These are phyloP conservation scores for Liasis olivaceus DNA, from an alignment of 2,797 vertebrate genomes.

Conservation along the genomic window DNA sequence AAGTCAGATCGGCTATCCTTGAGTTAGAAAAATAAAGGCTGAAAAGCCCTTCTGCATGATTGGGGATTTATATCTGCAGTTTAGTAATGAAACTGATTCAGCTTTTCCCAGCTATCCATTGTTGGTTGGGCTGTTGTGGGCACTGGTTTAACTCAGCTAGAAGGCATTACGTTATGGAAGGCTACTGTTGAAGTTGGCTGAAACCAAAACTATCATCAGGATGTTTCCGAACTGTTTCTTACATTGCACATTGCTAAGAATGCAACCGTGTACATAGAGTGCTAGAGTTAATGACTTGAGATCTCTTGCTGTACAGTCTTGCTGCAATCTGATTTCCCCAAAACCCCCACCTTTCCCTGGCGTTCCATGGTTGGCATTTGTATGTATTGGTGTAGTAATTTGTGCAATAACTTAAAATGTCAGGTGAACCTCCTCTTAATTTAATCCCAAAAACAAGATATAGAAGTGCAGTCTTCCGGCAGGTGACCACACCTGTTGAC, in stretches of 20 bases:
- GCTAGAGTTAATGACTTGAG: constrained; percentile 12
- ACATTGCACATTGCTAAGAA: background rate
- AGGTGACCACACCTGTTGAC: background rate
- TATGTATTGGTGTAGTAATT: constrained; percentile 64
- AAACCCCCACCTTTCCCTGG: background rate
- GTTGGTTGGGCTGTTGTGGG: background rate
- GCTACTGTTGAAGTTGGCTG: background rate
- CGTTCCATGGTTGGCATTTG: constrained; percentile 61
- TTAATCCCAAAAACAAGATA: constrained; percentile 39
- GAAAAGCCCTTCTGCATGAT: background rate
- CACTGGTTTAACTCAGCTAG: background rate
- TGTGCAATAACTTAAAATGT: constrained; percentile 67
- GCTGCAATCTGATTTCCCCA: background rate
- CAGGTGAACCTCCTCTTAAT: constrained; percentile 51
- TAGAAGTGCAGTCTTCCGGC: constrained; percentile 59
- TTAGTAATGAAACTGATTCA: background rate
- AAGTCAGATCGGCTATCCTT: background rate
- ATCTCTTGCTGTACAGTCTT: constrained; percentile 5
- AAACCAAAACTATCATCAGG: background rate
- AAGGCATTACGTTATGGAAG: background rate
- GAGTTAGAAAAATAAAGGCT: background rate
- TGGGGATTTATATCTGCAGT: background rate
- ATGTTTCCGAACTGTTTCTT: constrained; percentile 26
- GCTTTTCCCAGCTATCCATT: background rate
- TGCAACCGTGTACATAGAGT: background rate